Conservation (phyloP, 2,888 invertebrate species). For the Nephrocerus scutellatus region DNA sequence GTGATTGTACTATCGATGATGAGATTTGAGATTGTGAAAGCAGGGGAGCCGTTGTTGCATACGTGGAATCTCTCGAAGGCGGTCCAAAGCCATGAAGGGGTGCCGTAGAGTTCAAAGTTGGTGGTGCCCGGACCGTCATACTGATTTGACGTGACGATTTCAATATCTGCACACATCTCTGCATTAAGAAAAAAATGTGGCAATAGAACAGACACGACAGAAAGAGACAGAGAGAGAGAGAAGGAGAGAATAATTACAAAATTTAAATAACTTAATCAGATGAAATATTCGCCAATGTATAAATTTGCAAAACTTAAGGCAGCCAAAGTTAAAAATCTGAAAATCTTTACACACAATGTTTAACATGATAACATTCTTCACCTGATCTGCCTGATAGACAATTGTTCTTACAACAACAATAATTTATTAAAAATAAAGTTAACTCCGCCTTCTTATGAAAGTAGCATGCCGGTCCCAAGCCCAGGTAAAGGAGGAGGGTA, state of each 20-base stretch:
- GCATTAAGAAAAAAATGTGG: constrained; percentile 49
- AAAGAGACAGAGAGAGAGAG: constrained; percentile 39
- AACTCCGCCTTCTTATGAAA: too few species aligned
- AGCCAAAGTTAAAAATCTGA: too few species aligned
- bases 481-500: too few species aligned
- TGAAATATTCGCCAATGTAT: too few species aligned
- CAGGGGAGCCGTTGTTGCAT: constrained; percentile 44
- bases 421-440: too few species aligned
- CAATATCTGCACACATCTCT: constrained; percentile 66
- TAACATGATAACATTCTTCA: too few species aligned
- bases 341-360: too few species aligned
- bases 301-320: too few species aligned
- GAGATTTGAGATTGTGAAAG: constrained; percentile 36
- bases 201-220: constrained; percentile 48
- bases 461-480: too few species aligned
- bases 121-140: constrained; percentile 81
- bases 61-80: constrained; percentile 46
- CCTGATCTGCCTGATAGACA: too few species aligned
- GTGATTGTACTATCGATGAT: constrained; percentile 22
- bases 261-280: too few species aligned
- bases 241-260: constrained; percentile 14
- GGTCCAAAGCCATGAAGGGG: constrained; percentile 53
- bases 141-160: constrained; percentile 81
- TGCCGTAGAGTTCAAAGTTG: constrained; percentile 56
- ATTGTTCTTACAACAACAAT: too few species aligned